Evolutionary conservation across 2,888 invertebrate species (phyloP), one percentile per base, ranked within the genome.

Genomic region (Trichogramma evanescens): DNA sequence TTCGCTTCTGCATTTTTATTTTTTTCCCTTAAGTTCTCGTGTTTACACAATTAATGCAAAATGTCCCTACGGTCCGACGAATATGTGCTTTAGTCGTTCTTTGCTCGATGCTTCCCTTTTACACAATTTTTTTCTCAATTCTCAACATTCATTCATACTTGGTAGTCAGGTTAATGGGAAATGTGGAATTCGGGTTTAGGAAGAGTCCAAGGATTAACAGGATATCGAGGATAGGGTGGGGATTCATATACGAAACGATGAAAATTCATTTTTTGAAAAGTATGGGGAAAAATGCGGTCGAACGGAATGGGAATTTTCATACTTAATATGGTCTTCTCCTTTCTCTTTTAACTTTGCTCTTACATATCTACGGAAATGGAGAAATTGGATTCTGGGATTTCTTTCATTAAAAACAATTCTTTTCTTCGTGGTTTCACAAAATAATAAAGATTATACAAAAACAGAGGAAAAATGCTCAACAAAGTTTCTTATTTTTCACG

Each of bases 1-100:
- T 71, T 71, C 70, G 69, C 72, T 72, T 71, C 68, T 71, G 68
- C 67, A 69, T 70, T 69, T 70, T 71, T 69, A 67, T 70, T 67
- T 67, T 71, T 69, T 66, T 69, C 68, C 68, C 69, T 70, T 69
- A 69, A 67, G 67, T 70, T 70, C 68, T 72, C 71, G 70, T 71
- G 72, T 72, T 72, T 74, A 75, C 72, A 74, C 74, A 74, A 75
- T 77, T 74, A 76, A 74, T 74, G 75, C 74, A 76, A 76, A 76
- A 75, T 76, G 73, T 76, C 74, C 73, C 75, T 76, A 73, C 74
- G 71, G 73, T 76, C 73, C 75, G 75, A 75, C 74, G 74, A 75
- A 75, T 73, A 70, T 74, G 73, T 74, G 72, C 71, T 72, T 71
- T 71, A 71, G 69, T 71, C 72, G 71, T 72, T 71, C 70, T 71